phyloP scores from a whole-genome alignment of 2,113 vertebrate genomes.

The Sialia sialis region DNA sequence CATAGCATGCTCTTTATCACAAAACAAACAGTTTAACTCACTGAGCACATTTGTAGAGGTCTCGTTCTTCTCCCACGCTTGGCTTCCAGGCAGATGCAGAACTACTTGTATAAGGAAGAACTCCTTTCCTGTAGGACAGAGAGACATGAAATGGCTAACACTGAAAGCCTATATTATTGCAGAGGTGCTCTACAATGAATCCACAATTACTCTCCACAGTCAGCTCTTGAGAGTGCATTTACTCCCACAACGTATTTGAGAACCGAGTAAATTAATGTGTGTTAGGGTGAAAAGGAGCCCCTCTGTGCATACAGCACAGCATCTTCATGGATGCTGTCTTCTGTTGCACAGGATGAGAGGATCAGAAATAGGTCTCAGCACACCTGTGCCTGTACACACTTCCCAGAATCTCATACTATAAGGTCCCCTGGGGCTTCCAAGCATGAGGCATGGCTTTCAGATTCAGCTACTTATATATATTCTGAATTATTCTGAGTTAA shows the following conservation, averaged over 20 bases:
- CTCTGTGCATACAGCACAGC: neutral
- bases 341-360: neutral
- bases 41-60: neutral
- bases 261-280: neutral
- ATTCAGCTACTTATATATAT: neutral
- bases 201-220: neutral
- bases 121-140: neutral
- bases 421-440: neutral
- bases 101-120: neutral
- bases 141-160: neutral
- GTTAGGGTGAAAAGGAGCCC: neutral
- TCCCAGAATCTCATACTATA: neutral
- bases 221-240: neutral
- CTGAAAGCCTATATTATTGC: neutral
- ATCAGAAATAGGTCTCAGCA: neutral
- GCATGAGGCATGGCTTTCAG: neutral
- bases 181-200: neutral
- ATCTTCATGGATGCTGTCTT: neutral
- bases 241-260: neutral
- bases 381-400: neutral
- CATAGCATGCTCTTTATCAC: neutral
- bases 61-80: neutral
- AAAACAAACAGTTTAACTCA: slow-evolving; percentile 31
- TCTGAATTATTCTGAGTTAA: neutral
- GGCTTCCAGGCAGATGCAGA: neutral